Percentiles rank a stretch among this genome's conserved stretches.
phyloP scores from a whole-genome alignment of 2,888 invertebrate genomes.

The Caenorhabditis sp. region DNA sequence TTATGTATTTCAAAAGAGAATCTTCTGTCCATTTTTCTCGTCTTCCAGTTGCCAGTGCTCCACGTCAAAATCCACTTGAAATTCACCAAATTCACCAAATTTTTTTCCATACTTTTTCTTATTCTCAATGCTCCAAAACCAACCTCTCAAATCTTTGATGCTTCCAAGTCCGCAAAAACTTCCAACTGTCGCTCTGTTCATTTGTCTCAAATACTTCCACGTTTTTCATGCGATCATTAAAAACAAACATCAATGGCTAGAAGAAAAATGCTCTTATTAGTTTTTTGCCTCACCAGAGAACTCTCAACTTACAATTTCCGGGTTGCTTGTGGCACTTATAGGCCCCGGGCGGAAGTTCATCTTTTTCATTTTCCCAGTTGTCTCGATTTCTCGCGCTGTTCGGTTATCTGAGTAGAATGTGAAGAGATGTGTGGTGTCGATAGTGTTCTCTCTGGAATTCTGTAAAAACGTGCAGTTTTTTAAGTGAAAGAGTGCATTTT shows the following conservation, averaged over 20 bases:
- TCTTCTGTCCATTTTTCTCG: too few species aligned
- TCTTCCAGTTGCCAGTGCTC: too few species aligned
- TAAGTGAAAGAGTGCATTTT: too few species aligned
- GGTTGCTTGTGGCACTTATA: slow-evolving; percentile 13
- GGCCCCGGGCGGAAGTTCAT: slow-evolving; percentile 13
- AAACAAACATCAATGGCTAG: slow-evolving; percentile 43
- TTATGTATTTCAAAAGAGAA: too few species aligned
- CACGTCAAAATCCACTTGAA: too few species aligned
- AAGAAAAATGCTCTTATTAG: too few species aligned
- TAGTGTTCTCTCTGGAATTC: slow-evolving; percentile 25
- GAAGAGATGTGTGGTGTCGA: slow-evolving; percentile 38
- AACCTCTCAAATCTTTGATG: slow-evolving; percentile 21
- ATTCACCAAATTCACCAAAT: too few species aligned
- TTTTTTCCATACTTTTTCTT: background rate
- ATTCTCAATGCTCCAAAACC: background rate
- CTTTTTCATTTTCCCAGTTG: background rate
- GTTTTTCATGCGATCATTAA: slow-evolving; percentile 10
- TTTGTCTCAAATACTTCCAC: slow-evolving; percentile 45
- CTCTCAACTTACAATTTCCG: slow-evolving; percentile 29
- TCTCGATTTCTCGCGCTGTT: slow-evolving; percentile 44
- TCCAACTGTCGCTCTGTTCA: slow-evolving; percentile 28
- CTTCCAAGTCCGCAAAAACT: slow-evolving; percentile 12
- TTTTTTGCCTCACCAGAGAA: background rate
- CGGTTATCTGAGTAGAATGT: slow-evolving; percentile 57
- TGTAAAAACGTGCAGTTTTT: slow-evolving; percentile 7